Evolutionary conservation across 2,797 vertebrate species (phyloP).

Genomic region (Lindbergichthys nudifrons): DNA sequence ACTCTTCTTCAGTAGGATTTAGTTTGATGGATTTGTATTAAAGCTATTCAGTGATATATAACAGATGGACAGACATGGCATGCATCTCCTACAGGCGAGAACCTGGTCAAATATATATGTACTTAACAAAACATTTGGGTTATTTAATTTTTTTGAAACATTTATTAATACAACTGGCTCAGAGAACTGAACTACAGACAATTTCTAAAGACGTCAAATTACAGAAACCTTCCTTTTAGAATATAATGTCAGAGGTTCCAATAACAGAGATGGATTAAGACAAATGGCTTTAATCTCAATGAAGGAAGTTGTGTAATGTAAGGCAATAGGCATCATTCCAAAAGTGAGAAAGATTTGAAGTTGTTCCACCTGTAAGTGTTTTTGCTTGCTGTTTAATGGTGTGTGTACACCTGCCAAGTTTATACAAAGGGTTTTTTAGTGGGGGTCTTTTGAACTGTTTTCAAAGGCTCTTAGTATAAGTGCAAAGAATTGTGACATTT

Average conservation of each 20-base stretch:
- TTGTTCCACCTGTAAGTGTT: not conserved
- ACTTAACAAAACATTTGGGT: not conserved
- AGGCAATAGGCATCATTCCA: slow-evolving; percentile 10
- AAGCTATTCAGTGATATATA: too few species aligned
- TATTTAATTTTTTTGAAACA: not conserved
- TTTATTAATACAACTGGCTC: too few species aligned
- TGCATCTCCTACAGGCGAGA: not conserved
- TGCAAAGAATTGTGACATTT: not conserved
- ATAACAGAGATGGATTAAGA: slow-evolving; percentile 18
- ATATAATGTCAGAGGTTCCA: not conserved
- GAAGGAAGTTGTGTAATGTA: slow-evolving; percentile 38
- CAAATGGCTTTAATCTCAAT: slow-evolving; percentile 34
- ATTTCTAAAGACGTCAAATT: slow-evolving; percentile 11
- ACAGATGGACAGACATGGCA: too few species aligned
- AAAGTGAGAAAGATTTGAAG: slow-evolving; percentile 24
- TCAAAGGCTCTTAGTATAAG: not conserved
- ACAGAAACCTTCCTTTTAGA: slow-evolving; percentile 8
- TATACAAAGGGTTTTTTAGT: not conserved
- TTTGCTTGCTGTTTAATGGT: not conserved
- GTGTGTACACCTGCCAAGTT: not conserved
- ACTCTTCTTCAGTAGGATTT: not conserved
- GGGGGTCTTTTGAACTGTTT: not conserved
- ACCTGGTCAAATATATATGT: not conserved
- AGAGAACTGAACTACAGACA: not conserved
- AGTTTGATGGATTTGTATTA: not conserved